Evolutionary conservation across 2,113 vertebrate species (phyloP).

Genomic region (Azemiops feae): DNA sequence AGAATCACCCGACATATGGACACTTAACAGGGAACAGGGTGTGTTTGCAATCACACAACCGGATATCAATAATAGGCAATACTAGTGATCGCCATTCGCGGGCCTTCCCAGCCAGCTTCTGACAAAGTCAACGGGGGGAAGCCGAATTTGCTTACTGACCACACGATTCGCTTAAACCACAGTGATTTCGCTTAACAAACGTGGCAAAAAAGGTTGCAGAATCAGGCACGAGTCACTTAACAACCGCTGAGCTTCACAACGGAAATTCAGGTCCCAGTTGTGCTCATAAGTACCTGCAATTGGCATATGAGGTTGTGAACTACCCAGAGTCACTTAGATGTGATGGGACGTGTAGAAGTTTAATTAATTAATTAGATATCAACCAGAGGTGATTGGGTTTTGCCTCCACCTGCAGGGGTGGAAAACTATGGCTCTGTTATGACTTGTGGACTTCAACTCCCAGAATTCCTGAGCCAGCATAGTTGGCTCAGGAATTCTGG

Average conservation of each 20-base stretch:
- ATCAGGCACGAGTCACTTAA: rapidly evolving
- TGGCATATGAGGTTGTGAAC: neutral
- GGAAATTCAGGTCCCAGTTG: neutral
- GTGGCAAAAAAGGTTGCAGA: neutral
- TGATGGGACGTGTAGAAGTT: neutral
- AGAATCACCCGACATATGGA: no score
- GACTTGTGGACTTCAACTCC: neutral
- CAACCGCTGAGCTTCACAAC: no score
- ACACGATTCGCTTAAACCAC: neutral
- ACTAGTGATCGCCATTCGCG: neutral
- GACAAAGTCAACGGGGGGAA: neutral
- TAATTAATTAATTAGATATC: neutral
- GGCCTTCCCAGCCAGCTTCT: neutral
- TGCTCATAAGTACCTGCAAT: neutral
- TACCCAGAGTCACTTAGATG: neutral
- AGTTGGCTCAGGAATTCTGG: no score
- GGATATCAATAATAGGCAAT: no score
- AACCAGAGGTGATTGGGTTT: neutral
- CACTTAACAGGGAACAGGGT: no score
- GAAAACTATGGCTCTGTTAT: neutral
- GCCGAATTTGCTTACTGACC: neutral
- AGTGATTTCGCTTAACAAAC: neutral
- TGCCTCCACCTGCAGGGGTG: neutral
- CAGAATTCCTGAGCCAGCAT: neutral
- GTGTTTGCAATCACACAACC: no score